Evolutionary conservation across 2,113 vertebrate genomes (phyloP).

Genomic region (Camelus bactrianus): DNA sequence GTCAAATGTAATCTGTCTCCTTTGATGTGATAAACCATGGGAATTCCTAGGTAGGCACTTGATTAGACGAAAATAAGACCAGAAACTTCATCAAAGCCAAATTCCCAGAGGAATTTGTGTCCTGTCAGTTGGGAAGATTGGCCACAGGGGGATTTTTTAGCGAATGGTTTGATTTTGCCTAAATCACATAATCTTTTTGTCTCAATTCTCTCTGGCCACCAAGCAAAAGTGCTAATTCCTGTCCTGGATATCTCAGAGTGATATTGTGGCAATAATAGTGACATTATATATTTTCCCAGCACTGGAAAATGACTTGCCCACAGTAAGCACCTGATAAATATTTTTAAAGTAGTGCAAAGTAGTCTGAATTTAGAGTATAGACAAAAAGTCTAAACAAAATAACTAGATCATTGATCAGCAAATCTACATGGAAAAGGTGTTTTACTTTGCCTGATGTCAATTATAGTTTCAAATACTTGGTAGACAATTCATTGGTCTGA

Average conservation of each 20-base stretch:
- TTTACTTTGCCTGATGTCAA: neutral
- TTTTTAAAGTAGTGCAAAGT: neutral
- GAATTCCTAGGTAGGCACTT: neutral
- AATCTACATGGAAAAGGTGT: neutral
- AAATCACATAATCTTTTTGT: constrained; percentile 2
- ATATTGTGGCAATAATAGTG: neutral
- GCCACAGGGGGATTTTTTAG: neutral
- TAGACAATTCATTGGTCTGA: neutral
- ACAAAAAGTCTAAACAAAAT: neutral
- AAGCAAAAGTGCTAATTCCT: neutral
- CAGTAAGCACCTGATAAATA: neutral
- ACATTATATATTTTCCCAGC: neutral
- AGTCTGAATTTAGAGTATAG: constrained; percentile 1
- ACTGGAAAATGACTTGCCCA: neutral
- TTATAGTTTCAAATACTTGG: neutral
- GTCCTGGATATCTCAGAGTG: neutral
- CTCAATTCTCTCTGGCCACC: neutral
- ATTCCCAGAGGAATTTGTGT: neutral
- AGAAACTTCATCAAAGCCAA: constrained; percentile 40
- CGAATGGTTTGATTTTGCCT: constrained; percentile 42
- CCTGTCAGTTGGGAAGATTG: neutral
- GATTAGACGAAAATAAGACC: constrained; percentile 19
- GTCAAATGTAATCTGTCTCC: neutral
- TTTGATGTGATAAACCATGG: constrained; percentile 21
- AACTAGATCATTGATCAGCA: neutral